phyloP scores from a whole-genome alignment of 1,140 invertebrate species.

The Ostrea edulis region DNA sequence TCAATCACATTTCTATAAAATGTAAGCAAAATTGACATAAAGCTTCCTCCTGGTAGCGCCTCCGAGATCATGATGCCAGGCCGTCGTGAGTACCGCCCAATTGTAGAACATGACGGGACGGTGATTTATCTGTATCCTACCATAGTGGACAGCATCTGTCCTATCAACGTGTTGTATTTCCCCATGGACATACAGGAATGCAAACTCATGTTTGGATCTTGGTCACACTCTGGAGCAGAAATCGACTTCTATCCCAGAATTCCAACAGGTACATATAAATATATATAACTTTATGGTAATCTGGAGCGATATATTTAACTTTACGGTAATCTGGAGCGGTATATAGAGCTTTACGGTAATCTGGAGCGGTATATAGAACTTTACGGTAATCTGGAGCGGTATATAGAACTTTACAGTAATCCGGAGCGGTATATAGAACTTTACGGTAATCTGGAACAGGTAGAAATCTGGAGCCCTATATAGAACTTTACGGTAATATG shows the following conservation, averaged over 20 bases:
- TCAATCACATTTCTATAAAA: no score
- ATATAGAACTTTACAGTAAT: no score
- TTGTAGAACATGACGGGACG: conserved; percentile 46
- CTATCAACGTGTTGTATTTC: conserved; percentile 53
- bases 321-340: no score
- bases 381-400: no score
- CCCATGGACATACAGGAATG: conserved; percentile 55
- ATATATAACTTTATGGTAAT: no score
- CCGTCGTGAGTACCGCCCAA: conserved; percentile 43
- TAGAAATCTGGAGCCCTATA: no score
- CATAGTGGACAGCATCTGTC: conserved; percentile 50
- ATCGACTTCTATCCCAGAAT: conserved; percentile 66
- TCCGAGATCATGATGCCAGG: conserved; percentile 57
- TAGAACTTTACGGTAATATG: no score
- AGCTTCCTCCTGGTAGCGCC: neutral
- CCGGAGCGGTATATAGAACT: no score
- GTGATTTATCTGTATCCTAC: conserved; percentile 56
- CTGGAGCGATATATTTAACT: no score
- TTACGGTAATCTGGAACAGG: no score
- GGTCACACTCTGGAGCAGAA: conserved; percentile 53
- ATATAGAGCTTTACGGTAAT: no score
- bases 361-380: no score
- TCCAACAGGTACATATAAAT: conserved; percentile 7
- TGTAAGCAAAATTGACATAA: neutral
- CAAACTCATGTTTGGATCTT: conserved; percentile 49